Conservation (phyloP, 2,797 vertebrate species). For the Oreochromis grahami region DNA sequence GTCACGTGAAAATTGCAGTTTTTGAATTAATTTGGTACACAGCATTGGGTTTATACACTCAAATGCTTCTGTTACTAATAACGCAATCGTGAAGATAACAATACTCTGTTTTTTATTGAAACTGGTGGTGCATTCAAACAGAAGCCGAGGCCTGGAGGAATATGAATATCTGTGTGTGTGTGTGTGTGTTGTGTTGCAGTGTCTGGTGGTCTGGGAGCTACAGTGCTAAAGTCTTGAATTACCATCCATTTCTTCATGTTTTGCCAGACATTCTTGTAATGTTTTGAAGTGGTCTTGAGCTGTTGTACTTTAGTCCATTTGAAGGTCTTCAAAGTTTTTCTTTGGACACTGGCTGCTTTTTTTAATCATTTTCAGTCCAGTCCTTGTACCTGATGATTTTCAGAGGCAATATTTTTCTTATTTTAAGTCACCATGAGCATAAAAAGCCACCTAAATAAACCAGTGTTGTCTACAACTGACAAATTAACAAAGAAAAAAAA, state of each 20-base stretch:
- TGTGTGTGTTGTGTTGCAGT: neutral
- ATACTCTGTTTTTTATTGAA: neutral
- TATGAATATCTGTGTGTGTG: neutral
- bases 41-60: neutral
- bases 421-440: neutral
- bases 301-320: neutral
- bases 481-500: neutral
- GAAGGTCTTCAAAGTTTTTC: neutral
- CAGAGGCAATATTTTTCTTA: neutral
- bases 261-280: neutral
- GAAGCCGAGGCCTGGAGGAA: neutral
- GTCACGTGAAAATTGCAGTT: neutral
- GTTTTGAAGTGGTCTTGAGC: neutral
- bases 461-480: neutral
- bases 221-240: neutral
- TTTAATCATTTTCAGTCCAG: neutral
- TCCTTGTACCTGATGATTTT: neutral
- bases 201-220: neutral
- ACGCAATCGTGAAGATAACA: neutral
- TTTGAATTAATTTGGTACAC: neutral
- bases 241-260: neutral
- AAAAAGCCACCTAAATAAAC: neutral
- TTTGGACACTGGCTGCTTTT: neutral
- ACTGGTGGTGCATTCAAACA: neutral
- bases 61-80: neutral